Evolutionary conservation across 2,113 vertebrate genomes (phyloP).

Genomic region (Gymnobelideus leadbeateri): DNA sequence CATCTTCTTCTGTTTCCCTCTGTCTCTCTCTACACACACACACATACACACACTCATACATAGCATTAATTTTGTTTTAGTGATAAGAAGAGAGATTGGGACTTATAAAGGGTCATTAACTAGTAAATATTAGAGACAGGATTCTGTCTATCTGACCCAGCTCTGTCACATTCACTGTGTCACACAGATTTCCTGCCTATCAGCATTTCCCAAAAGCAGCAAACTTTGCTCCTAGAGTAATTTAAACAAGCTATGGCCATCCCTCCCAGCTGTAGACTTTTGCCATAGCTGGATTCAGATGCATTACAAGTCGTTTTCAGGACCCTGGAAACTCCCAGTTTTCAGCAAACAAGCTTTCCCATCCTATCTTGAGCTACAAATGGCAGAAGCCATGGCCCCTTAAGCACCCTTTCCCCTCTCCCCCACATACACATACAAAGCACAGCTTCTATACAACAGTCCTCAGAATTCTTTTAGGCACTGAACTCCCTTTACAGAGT

Average conservation of each 20-base stretch:
- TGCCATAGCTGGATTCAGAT: neutral
- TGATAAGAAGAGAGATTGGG: neutral
- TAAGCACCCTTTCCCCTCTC: neutral
- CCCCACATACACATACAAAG: neutral
- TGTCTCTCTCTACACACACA: too few species aligned
- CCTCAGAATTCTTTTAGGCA: neutral
- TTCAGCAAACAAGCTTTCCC: neutral
- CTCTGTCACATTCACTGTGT: neutral
- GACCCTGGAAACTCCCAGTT: neutral
- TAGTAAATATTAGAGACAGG: neutral
- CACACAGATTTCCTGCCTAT: neutral
- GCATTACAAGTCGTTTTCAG: neutral
- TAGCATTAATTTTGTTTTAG: neutral
- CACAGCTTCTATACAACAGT: neutral
- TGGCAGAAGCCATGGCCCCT: neutral
- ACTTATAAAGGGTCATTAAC: neutral
- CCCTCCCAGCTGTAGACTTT: neutral
- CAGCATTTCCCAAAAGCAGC: neutral
- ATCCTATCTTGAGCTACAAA: neutral
- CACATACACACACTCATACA: too few species aligned
- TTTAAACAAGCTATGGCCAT: neutral
- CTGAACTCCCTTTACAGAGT: neutral
- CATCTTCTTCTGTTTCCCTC: too few species aligned
- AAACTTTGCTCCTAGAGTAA: neutral
- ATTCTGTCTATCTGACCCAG: neutral